Conservation (phyloP, 1,140 invertebrate genomes). For the Nephila pilipes region DNA sequence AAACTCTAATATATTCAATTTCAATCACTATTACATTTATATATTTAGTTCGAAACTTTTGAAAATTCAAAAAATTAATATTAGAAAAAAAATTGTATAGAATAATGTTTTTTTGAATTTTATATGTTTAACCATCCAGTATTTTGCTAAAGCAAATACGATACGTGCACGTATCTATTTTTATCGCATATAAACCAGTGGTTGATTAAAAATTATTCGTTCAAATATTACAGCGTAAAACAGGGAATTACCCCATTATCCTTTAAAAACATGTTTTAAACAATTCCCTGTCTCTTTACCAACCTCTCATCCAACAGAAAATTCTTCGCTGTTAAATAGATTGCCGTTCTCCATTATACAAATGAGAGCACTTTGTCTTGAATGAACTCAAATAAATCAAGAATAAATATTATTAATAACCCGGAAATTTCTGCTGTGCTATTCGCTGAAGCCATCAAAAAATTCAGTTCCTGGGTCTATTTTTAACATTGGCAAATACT, state of each 20-base stretch:
- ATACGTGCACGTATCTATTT: not conserved
- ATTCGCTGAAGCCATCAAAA: not conserved
- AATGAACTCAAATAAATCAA: constrained; percentile 45
- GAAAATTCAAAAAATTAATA: no score
- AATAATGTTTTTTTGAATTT: no score
- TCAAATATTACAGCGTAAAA: not conserved
- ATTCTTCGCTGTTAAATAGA: constrained; percentile 25
- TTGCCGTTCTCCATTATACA: constrained; percentile 35
- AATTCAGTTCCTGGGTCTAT: not conserved
- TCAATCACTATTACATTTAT: no score
- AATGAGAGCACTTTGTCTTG: constrained; percentile 36
- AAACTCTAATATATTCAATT: no score
- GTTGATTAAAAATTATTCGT: not conserved
- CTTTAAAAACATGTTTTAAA: not conserved
- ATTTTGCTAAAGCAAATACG: no score
- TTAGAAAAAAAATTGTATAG: no score
- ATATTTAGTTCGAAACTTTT: no score
- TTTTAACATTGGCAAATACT: not conserved
- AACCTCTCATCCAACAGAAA: not conserved
- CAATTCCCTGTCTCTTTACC: not conserved
- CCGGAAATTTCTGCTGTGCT: not conserved
- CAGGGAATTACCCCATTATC: not conserved
- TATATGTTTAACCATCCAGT: no score
- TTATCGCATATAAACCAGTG: not conserved
- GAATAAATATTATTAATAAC: constrained; percentile 50